Percentiles rank a stretch among this genome's conserved stretches.
Evolutionary conservation across 2,113 vertebrate species (phyloP).

Genomic region (Agapornis roseicollis): DNA sequence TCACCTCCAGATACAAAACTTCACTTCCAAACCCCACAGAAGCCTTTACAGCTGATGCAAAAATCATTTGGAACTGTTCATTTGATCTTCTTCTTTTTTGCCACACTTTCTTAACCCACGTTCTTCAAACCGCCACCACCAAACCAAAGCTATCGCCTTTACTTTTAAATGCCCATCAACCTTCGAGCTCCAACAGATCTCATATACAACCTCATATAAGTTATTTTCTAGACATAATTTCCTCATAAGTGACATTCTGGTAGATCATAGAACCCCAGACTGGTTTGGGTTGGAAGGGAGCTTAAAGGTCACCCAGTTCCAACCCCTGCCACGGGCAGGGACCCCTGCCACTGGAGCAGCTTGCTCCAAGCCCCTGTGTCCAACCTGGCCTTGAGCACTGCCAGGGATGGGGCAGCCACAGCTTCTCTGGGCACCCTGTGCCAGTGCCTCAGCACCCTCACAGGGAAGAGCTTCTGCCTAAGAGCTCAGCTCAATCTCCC

Average conservation of each 20-base stretch:
- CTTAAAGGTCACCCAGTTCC: background rate
- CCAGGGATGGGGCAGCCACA: too few species aligned
- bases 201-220: rapidly evolving
- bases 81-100: background rate
- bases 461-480: background rate
- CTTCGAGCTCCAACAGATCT: background rate
- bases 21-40: rapidly evolving
- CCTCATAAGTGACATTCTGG: background rate
- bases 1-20: background rate
- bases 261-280: background rate
- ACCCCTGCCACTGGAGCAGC: background rate
- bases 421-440: background rate
- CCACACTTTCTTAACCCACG: background rate
- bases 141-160: background rate
- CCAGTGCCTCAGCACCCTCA: background rate
- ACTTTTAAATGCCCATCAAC: background rate
- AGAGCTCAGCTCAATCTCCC: background rate
- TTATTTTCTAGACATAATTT: background rate
- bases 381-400: too few species aligned
- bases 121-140: background rate
- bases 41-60: background rate
- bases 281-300: background rate
- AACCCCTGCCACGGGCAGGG: background rate
- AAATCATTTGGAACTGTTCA: background rate
- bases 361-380: background rate